Percentiles rank a stretch among this genome's conserved stretches.
These are phyloP conservation scores for Oscheius sp. DNA, from an alignment of 2,888 invertebrate species.

Conservation along the genomic window DNA sequence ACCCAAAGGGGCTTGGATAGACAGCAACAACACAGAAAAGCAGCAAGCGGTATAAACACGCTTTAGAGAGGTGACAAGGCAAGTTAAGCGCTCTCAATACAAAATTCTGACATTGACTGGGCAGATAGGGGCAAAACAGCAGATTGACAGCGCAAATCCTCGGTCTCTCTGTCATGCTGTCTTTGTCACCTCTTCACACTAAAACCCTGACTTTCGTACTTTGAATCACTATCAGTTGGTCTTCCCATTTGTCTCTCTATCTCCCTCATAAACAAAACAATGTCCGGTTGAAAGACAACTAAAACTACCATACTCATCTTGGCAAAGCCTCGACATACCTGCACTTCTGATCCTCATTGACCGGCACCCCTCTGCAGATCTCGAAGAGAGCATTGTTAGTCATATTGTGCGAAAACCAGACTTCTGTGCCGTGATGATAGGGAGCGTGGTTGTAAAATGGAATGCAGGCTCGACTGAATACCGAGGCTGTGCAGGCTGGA, in stretches of 20 bases:
- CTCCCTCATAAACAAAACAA: too few species aligned
- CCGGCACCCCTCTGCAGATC: constrained; percentile 63
- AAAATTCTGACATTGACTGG: too few species aligned
- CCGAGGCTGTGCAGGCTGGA: constrained; percentile 57
- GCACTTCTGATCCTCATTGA: constrained; percentile 68
- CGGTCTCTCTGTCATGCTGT: too few species aligned
- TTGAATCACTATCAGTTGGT: neutral
- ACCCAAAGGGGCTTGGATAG: too few species aligned
- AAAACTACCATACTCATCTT: neutral
- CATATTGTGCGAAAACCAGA: constrained; percentile 70
- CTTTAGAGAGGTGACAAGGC: too few species aligned
- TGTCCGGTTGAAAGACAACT: too few species aligned
- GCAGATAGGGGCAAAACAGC: too few species aligned
- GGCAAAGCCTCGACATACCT: constrained; percentile 42
- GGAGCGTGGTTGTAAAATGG: constrained; percentile 68
- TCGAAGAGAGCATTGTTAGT: constrained; percentile 47
- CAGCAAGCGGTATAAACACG: too few species aligned
- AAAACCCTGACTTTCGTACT: neutral
- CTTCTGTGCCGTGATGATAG: constrained; percentile 70
- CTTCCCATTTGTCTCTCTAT: too few species aligned
- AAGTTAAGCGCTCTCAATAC: too few species aligned
- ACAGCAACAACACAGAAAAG: too few species aligned
- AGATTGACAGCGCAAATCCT: too few species aligned
- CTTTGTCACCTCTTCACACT: neutral
- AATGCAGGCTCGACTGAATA: constrained; percentile 49